Base-by-base conservation (phyloP, 1,140 invertebrate genomes). In the Calosoma granatense region DNA sequence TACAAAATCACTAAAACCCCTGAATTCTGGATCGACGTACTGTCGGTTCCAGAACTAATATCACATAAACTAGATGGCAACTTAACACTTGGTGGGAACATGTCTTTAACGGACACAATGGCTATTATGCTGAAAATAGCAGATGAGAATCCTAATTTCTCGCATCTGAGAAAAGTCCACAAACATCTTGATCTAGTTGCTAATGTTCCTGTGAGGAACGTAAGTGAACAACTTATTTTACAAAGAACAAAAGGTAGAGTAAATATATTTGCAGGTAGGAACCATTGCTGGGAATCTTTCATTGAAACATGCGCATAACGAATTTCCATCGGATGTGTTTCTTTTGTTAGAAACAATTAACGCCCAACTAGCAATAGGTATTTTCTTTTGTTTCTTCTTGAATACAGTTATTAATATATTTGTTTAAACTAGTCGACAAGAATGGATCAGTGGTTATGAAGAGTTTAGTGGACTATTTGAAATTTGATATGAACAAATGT, bases 281-380 rank as follows among this genome's bases (percentile, higher is more conserved):
- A 84, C 82, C 2, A 68, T 90, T 59, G 88, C 85, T 30, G 89
- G 89, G 22, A 92, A 92, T 65, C 70, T 92, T 51, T 83, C 85
- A 72, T 78, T 90, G 58, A 92, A 91, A 70, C 80, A 89, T 60
- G 63, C 69, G 3, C 75, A 86, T 61, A 72, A 71, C 1, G 80
- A 86, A 58, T 91, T 90, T 66, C 84, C 83, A 1, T 92, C 88
- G 0, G 87, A 91, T 68, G 64, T 91, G 2, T 90, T 86, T 65
- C 65, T 88, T 19, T 74, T 87, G 14, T 72, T 91, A 19, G 83
- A 85, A 71, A 82, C 84, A 1, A 77, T 82, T 41, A 76, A 80
- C 61, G 85, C 82, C 17, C 3, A 9, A 47, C 6, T 47, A 12
- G 17, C 41, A 11, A 47, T 47, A 12, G 41, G 41, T 47, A n/a